Base-by-base conservation (phyloP, 2,797 vertebrate species). In the Erpetoichthys calabaricus region DNA sequence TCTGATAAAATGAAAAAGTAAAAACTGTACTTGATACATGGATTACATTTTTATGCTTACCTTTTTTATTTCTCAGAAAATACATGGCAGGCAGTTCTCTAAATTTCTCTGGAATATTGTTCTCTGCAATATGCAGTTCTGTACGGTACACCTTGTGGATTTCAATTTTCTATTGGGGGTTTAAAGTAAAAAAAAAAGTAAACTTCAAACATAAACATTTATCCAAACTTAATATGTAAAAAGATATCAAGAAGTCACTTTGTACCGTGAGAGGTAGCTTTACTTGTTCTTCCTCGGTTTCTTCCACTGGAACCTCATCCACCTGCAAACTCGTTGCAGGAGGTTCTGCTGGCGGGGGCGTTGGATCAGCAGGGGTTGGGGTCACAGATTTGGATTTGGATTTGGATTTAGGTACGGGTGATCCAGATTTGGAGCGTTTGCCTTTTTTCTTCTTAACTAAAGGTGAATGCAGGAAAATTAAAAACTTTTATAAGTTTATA, bases 31-130 rank as follows among this genome's bases (percentile, higher is more conserved):
- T 6, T 8, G 5, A 6, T 45, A 10, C 43, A 43, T 51, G 47
- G 3, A 59, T 25, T 44, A 45, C 4, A 59, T 45, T 25, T 53
- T 7, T 7, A 43, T 7, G 66, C 75, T 67, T 73, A 98, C 95
- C 91, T 64, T 80, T 80, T 5, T 74, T 78, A 53, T 80, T 88
- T 70, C 90, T 82, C 56, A 91, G 70, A 63, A 97, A 94, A 76
- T 79, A 96, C 3, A 94, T 73, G 7, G 79, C 64, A 2, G 55
- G 73, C 51, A 68, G 77, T 58, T 86, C 77, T 42, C 77, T 10
- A 68, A 85, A 89, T 53, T 71, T 80, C 65, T 85, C 66, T 0
- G 87, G 85, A 55, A 88, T 66, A 42, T 76, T 61, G 51, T 87
- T 66, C 4, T 87, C 63, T 6, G 76, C 65, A 43, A 86, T 67